Evolutionary conservation across 2,113 vertebrate species (phyloP).

Genomic region (Hippopotamus amphibius): DNA sequence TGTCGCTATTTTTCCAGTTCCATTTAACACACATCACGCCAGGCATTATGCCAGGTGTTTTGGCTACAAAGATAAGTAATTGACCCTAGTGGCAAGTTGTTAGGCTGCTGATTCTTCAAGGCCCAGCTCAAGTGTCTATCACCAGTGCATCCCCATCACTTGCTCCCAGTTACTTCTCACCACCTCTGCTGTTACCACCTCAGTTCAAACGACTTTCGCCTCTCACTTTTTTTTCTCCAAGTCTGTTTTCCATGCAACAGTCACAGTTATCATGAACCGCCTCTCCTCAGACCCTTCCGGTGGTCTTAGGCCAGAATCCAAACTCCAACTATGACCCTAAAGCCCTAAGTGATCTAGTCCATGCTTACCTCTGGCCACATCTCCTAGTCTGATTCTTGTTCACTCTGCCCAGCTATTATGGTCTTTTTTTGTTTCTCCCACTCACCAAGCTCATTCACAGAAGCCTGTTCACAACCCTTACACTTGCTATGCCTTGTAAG

Average conservation of each 20-base stretch:
- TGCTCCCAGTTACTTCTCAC: not conserved
- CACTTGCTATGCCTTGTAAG: not conserved
- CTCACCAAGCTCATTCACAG: not conserved
- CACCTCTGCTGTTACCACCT: not conserved
- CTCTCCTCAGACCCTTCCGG: not conserved
- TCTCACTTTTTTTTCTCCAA: not conserved
- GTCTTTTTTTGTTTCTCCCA: not conserved
- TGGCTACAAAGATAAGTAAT: not conserved
- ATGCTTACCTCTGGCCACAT: not conserved
- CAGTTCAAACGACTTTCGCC: not conserved
- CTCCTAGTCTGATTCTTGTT: not conserved
- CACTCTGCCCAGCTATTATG: not conserved
- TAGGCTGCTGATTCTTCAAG: not conserved
- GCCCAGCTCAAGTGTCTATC: not conserved
- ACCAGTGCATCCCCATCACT: not conserved
- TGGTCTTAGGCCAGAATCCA: not conserved
- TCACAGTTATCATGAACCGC: not conserved
- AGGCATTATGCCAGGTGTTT: not conserved
- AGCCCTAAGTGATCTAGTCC: not conserved
- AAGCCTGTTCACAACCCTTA: not conserved
- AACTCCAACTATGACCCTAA: not conserved
- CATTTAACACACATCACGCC: not conserved
- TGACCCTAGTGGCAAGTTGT: not conserved
- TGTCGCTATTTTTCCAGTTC: slow-evolving; percentile 22
- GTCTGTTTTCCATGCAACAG: not conserved